These are phyloP conservation scores for Pomacea maculata DNA, from an alignment of 1,140 invertebrate species.

Conservation along the genomic window DNA sequence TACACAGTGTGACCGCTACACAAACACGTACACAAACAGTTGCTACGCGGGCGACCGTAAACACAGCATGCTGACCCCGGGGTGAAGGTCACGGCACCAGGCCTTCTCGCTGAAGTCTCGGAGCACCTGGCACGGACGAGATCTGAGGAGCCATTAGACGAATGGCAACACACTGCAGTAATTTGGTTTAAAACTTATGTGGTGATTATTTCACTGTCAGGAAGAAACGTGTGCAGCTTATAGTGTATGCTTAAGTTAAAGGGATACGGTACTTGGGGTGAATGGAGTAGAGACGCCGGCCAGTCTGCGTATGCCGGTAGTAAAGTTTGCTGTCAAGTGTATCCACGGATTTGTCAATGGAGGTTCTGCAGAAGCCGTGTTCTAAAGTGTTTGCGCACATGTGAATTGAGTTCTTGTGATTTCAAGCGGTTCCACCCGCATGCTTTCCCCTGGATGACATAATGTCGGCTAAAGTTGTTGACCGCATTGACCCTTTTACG, in stretches of 20 bases:
- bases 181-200: constrained; percentile 31
- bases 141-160: constrained; percentile 40
- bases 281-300: constrained; percentile 3
- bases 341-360: constrained; percentile 37
- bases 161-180: constrained; percentile 40
- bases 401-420: constrained; percentile 29
- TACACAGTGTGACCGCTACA: too few relatives aligned
- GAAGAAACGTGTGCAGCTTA: not conserved
- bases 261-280: not conserved
- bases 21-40: not conserved
- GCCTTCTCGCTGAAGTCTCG: constrained; percentile 38
- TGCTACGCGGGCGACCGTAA: not conserved
- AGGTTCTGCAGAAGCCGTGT: constrained; percentile 29
- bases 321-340: constrained; percentile 34
- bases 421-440: constrained; percentile 32
- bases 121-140: constrained; percentile 35
- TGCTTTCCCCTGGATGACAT: constrained; percentile 20
- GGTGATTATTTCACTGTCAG: constrained; percentile 8
- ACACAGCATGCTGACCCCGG: not conserved
- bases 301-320: constrained; percentile 13
- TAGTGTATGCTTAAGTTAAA: constrained; percentile 10
- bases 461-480: constrained; percentile 62
- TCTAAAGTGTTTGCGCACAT: constrained; percentile 28
- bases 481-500: constrained; percentile 65
- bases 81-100: constrained; percentile 11